phyloP scores from a whole-genome alignment of 2,888 invertebrate genomes.

The Pollenia angustigena region DNA sequence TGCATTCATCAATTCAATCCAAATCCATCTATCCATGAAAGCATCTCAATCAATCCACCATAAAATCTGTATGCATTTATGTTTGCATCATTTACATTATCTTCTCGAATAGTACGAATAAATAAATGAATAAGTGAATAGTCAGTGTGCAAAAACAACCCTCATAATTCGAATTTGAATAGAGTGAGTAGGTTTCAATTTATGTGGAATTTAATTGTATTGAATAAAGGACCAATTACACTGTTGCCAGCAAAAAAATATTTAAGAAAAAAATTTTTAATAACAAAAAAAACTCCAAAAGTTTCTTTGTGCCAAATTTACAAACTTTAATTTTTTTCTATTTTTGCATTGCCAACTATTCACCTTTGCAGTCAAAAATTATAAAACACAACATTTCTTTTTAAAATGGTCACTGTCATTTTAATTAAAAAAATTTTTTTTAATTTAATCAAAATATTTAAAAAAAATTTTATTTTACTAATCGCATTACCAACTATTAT shows the following conservation, averaged over 20 bases:
- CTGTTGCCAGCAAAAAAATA: not conserved
- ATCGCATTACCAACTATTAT: no score
- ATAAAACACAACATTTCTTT: no score
- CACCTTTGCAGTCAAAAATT: no score
- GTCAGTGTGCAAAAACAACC: slow-evolving; percentile 7
- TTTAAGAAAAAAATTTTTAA: no score
- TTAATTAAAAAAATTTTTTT: no score
- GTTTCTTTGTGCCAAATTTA: no score
- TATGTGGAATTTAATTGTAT: slow-evolving; percentile 29
- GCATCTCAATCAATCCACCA: slow-evolving; percentile 3
- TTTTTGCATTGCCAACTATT: no score
- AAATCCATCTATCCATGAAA: slow-evolving; percentile 6
- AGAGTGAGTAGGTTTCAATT: not conserved
- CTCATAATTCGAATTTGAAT: slow-evolving; percentile 9
- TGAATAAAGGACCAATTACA: not conserved
- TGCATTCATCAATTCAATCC: slow-evolving; percentile 24
- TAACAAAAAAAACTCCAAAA: no score
- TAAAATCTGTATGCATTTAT: slow-evolving; percentile 22
- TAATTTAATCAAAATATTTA: no score
- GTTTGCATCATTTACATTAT: slow-evolving; percentile 24
- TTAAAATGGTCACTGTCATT: no score
- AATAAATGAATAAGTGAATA: slow-evolving; percentile 3
- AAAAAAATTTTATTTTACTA: no score
- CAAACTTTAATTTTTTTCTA: no score
- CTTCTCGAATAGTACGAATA: not conserved